A percentile compares a stretch with the other conserved stretches of the same genome.
These are phyloP conservation scores for Calameuta pallipes DNA, from an alignment of 2,888 invertebrate species.

Conservation along the genomic window DNA sequence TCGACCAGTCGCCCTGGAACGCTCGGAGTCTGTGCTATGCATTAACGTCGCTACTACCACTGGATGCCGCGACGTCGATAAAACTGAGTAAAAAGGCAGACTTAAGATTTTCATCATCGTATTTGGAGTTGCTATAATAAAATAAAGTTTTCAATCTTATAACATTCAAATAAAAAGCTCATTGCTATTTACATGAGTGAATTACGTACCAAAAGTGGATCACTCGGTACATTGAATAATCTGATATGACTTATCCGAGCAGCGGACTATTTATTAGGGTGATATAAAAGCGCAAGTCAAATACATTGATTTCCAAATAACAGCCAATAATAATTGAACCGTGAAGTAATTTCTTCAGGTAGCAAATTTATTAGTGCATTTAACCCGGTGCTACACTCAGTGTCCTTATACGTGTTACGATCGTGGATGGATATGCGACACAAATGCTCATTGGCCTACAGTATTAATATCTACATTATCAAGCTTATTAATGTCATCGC, in stretches of 20 bases:
- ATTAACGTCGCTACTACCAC: constrained; percentile 49
- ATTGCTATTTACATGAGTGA: not conserved
- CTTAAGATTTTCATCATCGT: not conserved
- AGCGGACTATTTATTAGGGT: not conserved
- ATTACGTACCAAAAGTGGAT: not conserved
- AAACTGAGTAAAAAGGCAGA: not conserved
- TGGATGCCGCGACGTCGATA: constrained; percentile 17
- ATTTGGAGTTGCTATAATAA: not conserved
- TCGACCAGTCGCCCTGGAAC: constrained; percentile 55
- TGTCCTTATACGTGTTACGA: not conserved
- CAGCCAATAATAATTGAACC: not conserved
- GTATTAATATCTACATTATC: not conserved
- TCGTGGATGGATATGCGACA: not conserved
- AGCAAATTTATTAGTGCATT: not conserved
- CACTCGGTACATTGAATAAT: not conserved
- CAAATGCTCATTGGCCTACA: not conserved
- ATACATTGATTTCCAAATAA: not conserved
- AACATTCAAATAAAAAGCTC: not conserved
- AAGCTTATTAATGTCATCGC: not conserved
- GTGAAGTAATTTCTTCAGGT: not conserved
- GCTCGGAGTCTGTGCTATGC: constrained; percentile 47
- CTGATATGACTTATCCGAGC: not conserved
- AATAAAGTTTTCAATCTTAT: not conserved
- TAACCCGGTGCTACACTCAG: not conserved
- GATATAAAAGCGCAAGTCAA: not conserved